Conservation (phyloP, 2,113 vertebrate species). For the Tetraodon nigroviridis region DNA sequence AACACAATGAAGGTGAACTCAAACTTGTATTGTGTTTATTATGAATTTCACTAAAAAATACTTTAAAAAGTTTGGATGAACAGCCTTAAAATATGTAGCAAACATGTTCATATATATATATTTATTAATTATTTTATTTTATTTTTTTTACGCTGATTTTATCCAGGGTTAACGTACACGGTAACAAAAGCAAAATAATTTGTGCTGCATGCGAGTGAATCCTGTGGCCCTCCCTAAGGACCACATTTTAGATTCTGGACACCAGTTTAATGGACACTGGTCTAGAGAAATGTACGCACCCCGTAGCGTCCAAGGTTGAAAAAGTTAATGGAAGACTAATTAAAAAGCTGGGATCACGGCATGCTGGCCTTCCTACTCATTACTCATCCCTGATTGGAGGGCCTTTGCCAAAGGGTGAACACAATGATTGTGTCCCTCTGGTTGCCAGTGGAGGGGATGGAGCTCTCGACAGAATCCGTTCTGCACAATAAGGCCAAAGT, state of each 20-base stretch:
- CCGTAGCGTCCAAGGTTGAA: constrained; percentile 70
- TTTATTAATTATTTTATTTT: no score
- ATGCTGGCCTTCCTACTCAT: constrained; percentile 67
- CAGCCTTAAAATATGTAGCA: no score
- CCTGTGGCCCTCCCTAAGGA: constrained; percentile 7
- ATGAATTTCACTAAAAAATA: constrained; percentile 15
- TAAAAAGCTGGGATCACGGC: constrained; percentile 76
- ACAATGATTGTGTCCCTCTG: constrained; percentile 44
- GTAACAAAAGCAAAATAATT: background rate
- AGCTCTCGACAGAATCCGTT: constrained; percentile 32
- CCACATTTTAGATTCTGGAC: constrained; percentile 19
- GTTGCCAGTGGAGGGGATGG: constrained; percentile 21
- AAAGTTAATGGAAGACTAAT: constrained; percentile 79
- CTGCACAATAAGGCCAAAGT: constrained; percentile 26
- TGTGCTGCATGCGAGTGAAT: no score
- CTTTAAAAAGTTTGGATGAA: constrained; percentile 6
- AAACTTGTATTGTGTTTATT: constrained; percentile 16
- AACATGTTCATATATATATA: no score
- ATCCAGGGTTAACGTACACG: background rate
- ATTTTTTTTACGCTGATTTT: no score
- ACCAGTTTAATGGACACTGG: constrained; percentile 20
- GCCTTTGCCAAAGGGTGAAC: constrained; percentile 62
- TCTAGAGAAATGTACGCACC: constrained; percentile 34
- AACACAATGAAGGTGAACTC: constrained; percentile 24
- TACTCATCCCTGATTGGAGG: constrained; percentile 76